Base-by-base conservation (phyloP, 2,797 vertebrate genomes). In the Xenentodon cancila region DNA sequence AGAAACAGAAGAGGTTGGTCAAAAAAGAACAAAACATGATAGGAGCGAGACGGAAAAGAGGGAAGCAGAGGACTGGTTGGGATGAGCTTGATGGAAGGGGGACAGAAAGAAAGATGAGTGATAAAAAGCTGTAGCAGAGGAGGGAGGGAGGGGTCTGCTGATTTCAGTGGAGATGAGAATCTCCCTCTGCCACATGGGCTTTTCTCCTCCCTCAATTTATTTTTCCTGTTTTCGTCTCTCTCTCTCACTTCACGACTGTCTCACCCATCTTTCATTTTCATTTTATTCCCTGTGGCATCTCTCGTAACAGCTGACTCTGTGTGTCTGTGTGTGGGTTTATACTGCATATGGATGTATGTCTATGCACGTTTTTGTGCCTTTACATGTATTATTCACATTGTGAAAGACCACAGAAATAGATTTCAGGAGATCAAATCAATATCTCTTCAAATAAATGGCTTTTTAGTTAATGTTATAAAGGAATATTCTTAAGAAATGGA, bases 91-190 rank as follows among this genome's bases (percentile, higher is more conserved):
- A 73, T 53, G 40, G 76, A 61, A 66, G 17, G 43, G 43, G 22
- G 2, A 57, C 15, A n/a, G 53, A 70, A 45, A 52, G 40, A 25
- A 25, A 71, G 62, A 80, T 77, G 55, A 2, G 4, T 59, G 66
- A 52, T 17, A 69, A 69, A 56, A 72, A 70, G 68, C 68, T 51
- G 75, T 76, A 54, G 64, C 42, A 4, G 60, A 18, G n/a, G 22
- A 22, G 48, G 37, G 40, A 57, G 55, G 70, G 59, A 75, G 73
- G 65, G 70, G 90, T 90, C 89, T 89, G 84, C 88, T 91, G 90
- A 89, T 90, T 87, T 81, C 75, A 82, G 55, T 76, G 70, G 73
- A 90, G 88, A 89, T 87, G 84, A 91, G 90, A 90, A 89, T 89
- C 87, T 91, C 91, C 86, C 88, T 89, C 59, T 73, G 62, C 87